Evolutionary conservation across 2,113 vertebrate genomes (phyloP).

Genomic region (Antigone vipio): DNA sequence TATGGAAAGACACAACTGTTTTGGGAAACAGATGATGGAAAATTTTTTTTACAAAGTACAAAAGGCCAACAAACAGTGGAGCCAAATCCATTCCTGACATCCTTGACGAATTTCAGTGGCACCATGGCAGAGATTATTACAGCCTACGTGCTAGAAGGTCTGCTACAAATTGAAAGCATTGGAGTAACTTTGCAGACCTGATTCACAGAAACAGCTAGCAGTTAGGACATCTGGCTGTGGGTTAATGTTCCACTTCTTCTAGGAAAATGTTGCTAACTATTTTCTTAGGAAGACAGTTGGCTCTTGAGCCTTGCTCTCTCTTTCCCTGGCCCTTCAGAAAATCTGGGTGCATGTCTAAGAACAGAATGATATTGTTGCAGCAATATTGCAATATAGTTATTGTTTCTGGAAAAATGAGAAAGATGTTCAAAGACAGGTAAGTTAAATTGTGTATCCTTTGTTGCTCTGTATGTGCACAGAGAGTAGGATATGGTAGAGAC

Average conservation of each 20-base stretch:
- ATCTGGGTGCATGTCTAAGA: background rate
- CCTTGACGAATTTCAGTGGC: background rate
- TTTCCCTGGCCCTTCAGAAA: background rate
- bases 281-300: background rate
- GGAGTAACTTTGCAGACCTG: background rate
- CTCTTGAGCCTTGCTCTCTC: background rate
- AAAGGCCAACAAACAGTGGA: background rate
- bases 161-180: background rate
- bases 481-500: background rate
- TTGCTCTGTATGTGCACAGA: background rate
- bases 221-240: background rate
- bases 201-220: background rate
- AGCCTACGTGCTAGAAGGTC: background rate
- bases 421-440: background rate
- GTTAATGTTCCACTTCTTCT: background rate
- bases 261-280: background rate
- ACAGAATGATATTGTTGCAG: background rate
- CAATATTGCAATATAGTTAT: background rate
- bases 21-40: background rate
- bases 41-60: constrained; percentile 17
- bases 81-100: constrained; percentile 16
- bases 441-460: background rate
- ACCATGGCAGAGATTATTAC: background rate
- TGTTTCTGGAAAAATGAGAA: background rate
- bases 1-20: background rate